Evolutionary conservation across 2,797 vertebrate genomes (phyloP).

Genomic region (Ctenochaetus hawaiiensis): DNA sequence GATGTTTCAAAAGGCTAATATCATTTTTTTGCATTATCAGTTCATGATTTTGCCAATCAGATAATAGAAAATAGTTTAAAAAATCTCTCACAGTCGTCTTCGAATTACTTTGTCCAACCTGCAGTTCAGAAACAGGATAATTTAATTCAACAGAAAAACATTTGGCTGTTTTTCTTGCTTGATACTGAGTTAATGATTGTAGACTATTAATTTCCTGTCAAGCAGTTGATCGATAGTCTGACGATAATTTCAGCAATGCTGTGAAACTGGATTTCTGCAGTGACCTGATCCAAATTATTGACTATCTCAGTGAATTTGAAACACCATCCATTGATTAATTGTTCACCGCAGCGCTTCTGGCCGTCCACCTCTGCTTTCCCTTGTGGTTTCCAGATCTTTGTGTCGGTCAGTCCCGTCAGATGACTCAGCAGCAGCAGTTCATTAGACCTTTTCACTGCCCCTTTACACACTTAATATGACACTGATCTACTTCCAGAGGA

Average conservation of each 20-base stretch:
- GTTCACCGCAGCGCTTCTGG: background rate
- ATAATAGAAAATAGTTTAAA: too few species aligned
- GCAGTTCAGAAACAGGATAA: background rate
- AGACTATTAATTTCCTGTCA: too few species aligned
- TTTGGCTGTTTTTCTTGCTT: too few species aligned
- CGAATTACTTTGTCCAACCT: background rate
- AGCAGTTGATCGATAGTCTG: background rate
- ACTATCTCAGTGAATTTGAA: background rate
- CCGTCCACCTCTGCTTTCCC: background rate
- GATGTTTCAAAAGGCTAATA: background rate
- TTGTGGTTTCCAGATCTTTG: background rate
- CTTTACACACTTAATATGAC: constrained; percentile 36
- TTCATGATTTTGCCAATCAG: background rate
- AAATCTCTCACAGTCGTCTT: background rate
- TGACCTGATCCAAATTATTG: background rate
- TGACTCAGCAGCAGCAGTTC: constrained; percentile 38
- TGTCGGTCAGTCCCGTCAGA: constrained; percentile 9
- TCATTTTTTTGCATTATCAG: background rate
- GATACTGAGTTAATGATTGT: too few species aligned
- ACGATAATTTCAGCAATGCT: background rate
- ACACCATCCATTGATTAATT: background rate
- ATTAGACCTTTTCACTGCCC: constrained; percentile 28
- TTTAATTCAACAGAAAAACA: too few species aligned
- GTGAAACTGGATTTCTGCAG: background rate
- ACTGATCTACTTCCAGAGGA: constrained; percentile 37